Evolutionary conservation across 2,888 invertebrate species (phyloP).

Genomic region (Synanthedon vespiformis): DNA sequence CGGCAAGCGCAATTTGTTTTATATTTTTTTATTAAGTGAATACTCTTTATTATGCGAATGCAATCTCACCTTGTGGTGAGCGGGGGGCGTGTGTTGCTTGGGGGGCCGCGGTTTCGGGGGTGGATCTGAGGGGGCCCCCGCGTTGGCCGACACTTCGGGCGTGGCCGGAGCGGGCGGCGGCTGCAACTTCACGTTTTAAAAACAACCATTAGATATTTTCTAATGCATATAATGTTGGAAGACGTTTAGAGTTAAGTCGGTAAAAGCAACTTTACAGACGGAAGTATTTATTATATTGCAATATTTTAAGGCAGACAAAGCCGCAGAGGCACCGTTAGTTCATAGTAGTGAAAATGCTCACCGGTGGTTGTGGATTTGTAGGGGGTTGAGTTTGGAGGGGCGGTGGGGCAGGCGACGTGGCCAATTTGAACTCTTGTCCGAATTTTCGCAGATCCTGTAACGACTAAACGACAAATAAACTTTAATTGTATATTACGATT

Average conservation of each 20-base stretch:
- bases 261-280: no score
- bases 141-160: constrained; percentile 59
- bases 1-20: no score
- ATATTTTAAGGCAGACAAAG: no score
- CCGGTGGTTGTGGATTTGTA: constrained; percentile 12
- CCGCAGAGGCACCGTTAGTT: no score
- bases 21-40: no score
- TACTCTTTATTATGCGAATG: no score
- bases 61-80: constrained; percentile 15
- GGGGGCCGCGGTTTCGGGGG: constrained; percentile 27
- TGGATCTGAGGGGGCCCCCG: constrained; percentile 37
- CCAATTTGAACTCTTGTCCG: constrained; percentile 82
- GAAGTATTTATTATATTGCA: no score
- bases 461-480: no score
- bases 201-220: no score
- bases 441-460: constrained; percentile 80
- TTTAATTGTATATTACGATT: no score
- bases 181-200: constrained; percentile 8
- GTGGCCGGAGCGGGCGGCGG: constrained; percentile 33
- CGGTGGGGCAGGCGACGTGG: constrained; percentile 39
- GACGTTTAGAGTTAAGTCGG: no score
- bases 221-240: no score
- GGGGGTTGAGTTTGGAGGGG: constrained; percentile 20
- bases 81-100: constrained; percentile 22
- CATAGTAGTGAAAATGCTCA: not conserved